A percentile compares a stretch with the other conserved stretches of the same genome.
These are phyloP conservation scores for Malurus alboscapulatus DNA, from an alignment of 2,113 vertebrate genomes.

Conservation along the genomic window DNA sequence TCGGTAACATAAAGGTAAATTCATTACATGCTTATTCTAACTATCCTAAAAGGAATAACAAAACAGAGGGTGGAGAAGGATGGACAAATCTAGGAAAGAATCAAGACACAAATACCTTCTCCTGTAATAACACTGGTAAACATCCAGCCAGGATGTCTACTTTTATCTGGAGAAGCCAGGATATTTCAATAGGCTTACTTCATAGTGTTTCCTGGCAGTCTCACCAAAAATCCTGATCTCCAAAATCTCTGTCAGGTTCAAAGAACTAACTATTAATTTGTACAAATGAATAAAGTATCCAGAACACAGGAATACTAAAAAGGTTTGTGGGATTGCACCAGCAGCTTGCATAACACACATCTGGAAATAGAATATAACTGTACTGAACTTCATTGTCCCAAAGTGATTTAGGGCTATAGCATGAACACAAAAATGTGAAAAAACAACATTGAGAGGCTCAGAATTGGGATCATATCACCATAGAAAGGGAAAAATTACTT, in stretches of 20 bases:
- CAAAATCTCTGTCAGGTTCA: neutral
- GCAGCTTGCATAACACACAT: neutral
- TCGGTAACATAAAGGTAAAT: neutral
- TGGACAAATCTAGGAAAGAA: slow-evolving; percentile 22
- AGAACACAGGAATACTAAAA: neutral
- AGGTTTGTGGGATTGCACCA: neutral
- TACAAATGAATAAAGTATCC: neutral
- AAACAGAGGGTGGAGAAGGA: neutral
- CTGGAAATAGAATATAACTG: neutral
- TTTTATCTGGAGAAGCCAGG: neutral
- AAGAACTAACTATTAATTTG: neutral
- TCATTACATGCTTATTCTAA: neutral
- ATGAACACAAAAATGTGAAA: neutral
- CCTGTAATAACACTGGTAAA: slow-evolving; percentile 9
- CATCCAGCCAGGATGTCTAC: slow-evolving; percentile 19
- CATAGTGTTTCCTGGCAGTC: neutral
- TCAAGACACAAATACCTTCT: neutral
- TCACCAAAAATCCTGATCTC: neutral
- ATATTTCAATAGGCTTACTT: neutral
- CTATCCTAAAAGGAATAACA: neutral
- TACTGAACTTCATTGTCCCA: neutral
- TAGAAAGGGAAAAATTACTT: neutral
- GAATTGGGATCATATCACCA: neutral
- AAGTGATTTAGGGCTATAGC: neutral
- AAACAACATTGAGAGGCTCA: neutral